Base-by-base conservation (phyloP, 2,113 vertebrate species). In the Tretioscincus oriximinensis region DNA sequence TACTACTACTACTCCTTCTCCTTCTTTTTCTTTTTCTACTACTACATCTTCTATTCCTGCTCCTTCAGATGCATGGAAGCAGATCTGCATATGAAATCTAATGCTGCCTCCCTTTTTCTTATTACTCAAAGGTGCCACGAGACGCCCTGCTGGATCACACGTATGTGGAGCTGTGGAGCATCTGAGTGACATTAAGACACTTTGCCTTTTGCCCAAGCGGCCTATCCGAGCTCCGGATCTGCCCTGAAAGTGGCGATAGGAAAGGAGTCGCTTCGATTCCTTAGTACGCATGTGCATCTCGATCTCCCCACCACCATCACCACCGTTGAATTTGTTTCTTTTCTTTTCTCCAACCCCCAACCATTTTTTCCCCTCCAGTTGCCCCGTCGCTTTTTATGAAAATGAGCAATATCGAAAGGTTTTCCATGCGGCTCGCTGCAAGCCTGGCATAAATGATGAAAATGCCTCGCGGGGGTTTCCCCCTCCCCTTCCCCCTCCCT, bases 391-490 rank as follows among this genome's bases (percentile, higher is more conserved):
- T 2, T 89, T 91, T 92, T 94, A 91, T 93, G 92, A 94, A 95
- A 96, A 96, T 95, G 95, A 96, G 94, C 96, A 96, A 93, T 94
- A 95, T 96, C 95, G 95, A 96, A 96, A 91, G 91, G 91, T 92
- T 91, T 95, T 96, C 96, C 94, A 94, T 95, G 95, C 96, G 92
- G 90, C 92, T 91, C 95, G 94, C 92, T 94, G 92, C 91, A 93
- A 95, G 94, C 95, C 87, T 94, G 91, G 92, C 93, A 96, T 97
- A 96, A 97, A 96, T 96, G 95, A 96, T 96, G 95, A 92, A 96
- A 94, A 96, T 91, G 94, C 94, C 96, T 96, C 78, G 85, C 93
- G 95, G 95, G 92, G 92, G 90, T 92, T 95, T 95, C 93, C 91
- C 92, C 29, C 41, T 26, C 4, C 10, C 68, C 8, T 3, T 11